phyloP scores from a whole-genome alignment of 2,888 invertebrate genomes.

The Nasonia oneida region DNA sequence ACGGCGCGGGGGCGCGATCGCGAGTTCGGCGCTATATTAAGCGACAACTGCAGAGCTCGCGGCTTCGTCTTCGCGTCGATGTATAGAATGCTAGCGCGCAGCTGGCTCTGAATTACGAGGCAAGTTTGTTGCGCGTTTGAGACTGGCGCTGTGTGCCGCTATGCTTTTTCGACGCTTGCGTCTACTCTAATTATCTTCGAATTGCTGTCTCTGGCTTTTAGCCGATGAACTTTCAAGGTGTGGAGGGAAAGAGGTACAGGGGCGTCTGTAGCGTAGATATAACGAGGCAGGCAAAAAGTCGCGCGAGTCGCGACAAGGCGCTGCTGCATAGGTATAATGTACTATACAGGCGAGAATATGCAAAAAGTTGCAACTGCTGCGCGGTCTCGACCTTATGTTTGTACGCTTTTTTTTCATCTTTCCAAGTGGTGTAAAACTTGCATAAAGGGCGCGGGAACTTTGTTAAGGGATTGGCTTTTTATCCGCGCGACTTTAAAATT shows the following conservation, averaged over 20 bases:
- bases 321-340: not conserved
- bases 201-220: constrained; percentile 34
- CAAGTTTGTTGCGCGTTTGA: constrained; percentile 54
- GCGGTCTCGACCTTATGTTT: not conserved
- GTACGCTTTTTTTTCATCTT: constrained; percentile 15
- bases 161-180: constrained; percentile 40
- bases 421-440: constrained; percentile 24
- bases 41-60: constrained; percentile 47
- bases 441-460: constrained; percentile 38
- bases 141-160: not conserved
- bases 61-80: constrained; percentile 39
- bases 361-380: constrained; percentile 32
- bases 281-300: constrained; percentile 22
- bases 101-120: constrained; percentile 52
- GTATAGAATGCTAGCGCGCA: constrained; percentile 28
- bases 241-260: not conserved
- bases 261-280: too few relatives aligned
- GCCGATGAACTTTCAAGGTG: constrained; percentile 27
- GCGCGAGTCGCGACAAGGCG: not conserved
- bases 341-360: constrained; percentile 30
- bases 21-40: constrained; percentile 56
- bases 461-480: constrained; percentile 27
- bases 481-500: not conserved
- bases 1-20: not conserved
- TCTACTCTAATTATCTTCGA: constrained; percentile 57